phyloP scores from a whole-genome alignment of 2,888 invertebrate genomes.

The Saturnia japonica region DNA sequence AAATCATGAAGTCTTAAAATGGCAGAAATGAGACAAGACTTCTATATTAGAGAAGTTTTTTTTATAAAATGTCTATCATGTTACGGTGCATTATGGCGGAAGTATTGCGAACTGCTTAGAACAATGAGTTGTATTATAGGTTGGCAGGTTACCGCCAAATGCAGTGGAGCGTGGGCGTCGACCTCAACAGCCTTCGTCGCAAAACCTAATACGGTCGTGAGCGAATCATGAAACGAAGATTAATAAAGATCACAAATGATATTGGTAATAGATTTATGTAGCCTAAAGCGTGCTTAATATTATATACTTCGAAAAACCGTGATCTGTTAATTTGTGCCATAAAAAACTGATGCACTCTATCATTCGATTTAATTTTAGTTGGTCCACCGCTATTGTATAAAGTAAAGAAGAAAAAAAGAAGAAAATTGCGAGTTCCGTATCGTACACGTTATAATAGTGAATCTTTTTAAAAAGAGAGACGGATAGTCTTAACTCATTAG shows the following conservation, averaged over 20 bases:
- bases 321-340: not conserved
- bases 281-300: not conserved
- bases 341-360: not conserved
- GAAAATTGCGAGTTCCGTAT: no score
- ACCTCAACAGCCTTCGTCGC: conserved; percentile 42
- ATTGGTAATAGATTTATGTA: not conserved
- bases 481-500: no score
- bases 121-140: conserved; percentile 41
- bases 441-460: no score
- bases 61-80: not conserved
- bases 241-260: not conserved
- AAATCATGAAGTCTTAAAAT: not conserved
- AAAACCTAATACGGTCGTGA: not conserved
- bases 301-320: not conserved
- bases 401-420: no score
- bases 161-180: conserved; percentile 55
- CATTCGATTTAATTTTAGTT: not conserved
- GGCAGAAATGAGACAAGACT: not conserved
- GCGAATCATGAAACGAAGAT: not conserved
- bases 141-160: conserved; percentile 52
- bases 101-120: conserved; percentile 39
- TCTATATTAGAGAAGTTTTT: not conserved
- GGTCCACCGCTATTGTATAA: not conserved
- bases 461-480: no score
- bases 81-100: conserved; percentile 34